Evolutionary conservation across 2,113 vertebrate species (phyloP), one percentile per base, ranked within the genome.

Genomic region (Anas platyrhynchos): DNA sequence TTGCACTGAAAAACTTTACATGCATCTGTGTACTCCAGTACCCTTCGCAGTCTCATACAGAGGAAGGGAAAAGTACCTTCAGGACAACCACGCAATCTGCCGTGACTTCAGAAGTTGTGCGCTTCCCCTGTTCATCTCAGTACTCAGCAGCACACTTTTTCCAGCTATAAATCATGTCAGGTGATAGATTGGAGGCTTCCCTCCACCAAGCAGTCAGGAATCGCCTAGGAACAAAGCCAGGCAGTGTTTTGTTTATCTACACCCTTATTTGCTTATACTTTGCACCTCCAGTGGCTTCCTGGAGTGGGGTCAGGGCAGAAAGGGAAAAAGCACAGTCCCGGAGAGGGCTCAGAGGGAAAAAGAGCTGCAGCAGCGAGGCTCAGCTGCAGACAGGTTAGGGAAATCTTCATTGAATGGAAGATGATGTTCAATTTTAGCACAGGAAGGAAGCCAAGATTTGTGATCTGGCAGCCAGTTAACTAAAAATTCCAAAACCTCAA

Each of bases 61-160:
- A 86, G 46, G 86, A 67, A 68, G 31, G 7, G 1, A 56, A 5
- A 84, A 41, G 15, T 16, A 22, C 56, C 50, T 71, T 41, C 73
- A 71, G 34, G 27, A 29, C 36, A 80, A 50, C 0, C 23, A 2
- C 41, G 16, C 36, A 8, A 73, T 48, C 9, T 50, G n/a, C 41
- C 27, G 41, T 0, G 3, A 48, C 29, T 87, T 73, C n/a, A 68
- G 25, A 15, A 74, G 15, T 1, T n/a, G 27, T 0, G 0, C 1
- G 1, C 3, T 72, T 68, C 62, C 71, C 29, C 46, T 83, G 20
- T 41, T 85, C 20, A 79, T 36, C 10, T 3, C 71, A 21, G 52
- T 56, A 56, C 31, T 48, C 71, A 85, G 16, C 38, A 36, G 62
- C 87, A 77, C 8, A 25, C 9, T 71, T 55, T 9, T 56, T 29